Percentiles rank a stretch among this genome's conserved stretches.
phyloP scores from a whole-genome alignment of 2,113 vertebrate genomes.

The Periophthalmus modestus region DNA sequence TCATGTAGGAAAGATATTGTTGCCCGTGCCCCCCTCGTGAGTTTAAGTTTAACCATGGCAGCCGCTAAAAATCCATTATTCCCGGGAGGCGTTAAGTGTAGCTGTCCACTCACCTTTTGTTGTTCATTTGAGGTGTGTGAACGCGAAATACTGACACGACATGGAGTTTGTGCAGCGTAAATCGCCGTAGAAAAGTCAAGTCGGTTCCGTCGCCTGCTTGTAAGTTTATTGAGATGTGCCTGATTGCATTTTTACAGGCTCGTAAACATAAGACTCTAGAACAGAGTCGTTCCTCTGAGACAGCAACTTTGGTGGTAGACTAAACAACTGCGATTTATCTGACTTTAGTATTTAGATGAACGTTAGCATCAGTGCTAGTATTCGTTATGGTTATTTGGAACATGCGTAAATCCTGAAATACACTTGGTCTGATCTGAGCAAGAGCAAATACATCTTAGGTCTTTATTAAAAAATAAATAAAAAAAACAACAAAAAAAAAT shows the following conservation, averaged over 20 bases:
- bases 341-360: neutral
- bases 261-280: slow-evolving; percentile 34
- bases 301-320: neutral
- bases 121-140: slow-evolving; percentile 25
- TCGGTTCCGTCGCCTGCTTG: slow-evolving; percentile 48
- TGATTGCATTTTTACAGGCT: slow-evolving; percentile 51
- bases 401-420: neutral
- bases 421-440: neutral
- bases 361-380: neutral
- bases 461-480: too few species aligned
- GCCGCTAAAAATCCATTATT: slow-evolving; percentile 47
- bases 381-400: neutral
- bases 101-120: slow-evolving; percentile 37
- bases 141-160: slow-evolving; percentile 6
- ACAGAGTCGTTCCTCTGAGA: slow-evolving; percentile 16
- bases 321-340: slow-evolving; percentile 7
- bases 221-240: slow-evolving; percentile 48
- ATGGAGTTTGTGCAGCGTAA: slow-evolving; percentile 17
- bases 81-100: slow-evolving; percentile 28
- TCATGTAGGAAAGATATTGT: slow-evolving; percentile 73
- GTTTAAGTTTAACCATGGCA: slow-evolving; percentile 64
- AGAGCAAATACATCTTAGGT: too few species aligned
- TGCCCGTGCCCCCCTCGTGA: slow-evolving; percentile 29
- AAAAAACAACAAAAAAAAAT: too few species aligned
- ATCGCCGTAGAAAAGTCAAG: slow-evolving; percentile 21